Conservation (phyloP, 2,797 vertebrate genomes). For the Schizopygopsis malacanthus region DNA sequence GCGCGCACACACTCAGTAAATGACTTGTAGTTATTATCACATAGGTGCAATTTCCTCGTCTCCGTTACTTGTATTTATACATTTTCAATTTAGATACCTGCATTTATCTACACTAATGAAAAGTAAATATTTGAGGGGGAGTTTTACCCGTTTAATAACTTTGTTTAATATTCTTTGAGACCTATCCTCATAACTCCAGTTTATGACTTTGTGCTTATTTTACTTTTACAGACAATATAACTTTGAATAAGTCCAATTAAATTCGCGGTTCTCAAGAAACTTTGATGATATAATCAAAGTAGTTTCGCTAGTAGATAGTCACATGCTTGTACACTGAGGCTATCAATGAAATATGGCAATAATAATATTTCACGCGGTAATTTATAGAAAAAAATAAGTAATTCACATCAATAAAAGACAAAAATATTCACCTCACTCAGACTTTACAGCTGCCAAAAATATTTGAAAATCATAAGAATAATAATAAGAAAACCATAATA, state of each 20-base stretch:
- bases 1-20: background rate
- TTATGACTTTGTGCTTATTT: background rate
- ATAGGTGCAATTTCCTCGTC: conserved; percentile 59
- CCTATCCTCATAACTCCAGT: background rate
- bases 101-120: background rate
- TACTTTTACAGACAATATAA: conserved; percentile 2
- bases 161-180: background rate
- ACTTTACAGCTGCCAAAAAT: background rate
- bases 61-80: background rate
- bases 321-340: background rate
- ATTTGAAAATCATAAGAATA: too few relatives aligned
- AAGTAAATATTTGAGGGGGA: background rate
- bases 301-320: background rate
- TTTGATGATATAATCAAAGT: background rate
- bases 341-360: background rate
- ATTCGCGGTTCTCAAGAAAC: background rate
- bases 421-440: background rate
- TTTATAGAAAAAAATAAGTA: background rate
- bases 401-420: background rate
- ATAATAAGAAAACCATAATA: background rate
- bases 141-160: background rate
- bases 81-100: background rate
- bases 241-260: background rate
- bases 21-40: conserved; percentile 30
- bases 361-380: background rate